A percentile compares a stretch with the other conserved stretches of the same genome.
phyloP scores from a whole-genome alignment of 2,797 vertebrate genomes.

The Mastacembelus armatus region DNA sequence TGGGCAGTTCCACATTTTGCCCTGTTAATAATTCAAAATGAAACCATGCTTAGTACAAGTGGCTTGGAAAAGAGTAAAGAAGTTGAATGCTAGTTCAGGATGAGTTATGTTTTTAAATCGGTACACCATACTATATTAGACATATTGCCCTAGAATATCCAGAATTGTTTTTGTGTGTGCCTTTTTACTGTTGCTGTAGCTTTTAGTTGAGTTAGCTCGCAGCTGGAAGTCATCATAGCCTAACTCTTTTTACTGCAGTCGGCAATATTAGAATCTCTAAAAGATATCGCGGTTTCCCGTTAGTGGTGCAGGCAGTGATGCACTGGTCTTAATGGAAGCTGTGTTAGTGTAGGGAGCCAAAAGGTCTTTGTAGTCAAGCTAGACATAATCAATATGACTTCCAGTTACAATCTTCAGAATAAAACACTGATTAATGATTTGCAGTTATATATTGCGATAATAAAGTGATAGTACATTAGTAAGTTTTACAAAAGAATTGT shows the following conservation, averaged over 20 bases:
- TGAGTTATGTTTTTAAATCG: too few relatives aligned
- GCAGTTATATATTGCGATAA: not conserved
- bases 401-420: slow-evolving; percentile 25
- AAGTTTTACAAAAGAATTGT: not conserved
- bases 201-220: slow-evolving; percentile 22
- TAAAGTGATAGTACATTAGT: not conserved
- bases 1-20: too few relatives aligned
- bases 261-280: slow-evolving; percentile 5
- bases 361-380: slow-evolving; percentile 1
- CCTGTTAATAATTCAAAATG: not conserved
- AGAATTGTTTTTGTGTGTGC: not conserved
- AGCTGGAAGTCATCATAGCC: not conserved
- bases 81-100: too few relatives aligned
- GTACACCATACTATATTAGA: not conserved
- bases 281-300: slow-evolving; percentile 17
- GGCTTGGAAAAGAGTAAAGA: not conserved
- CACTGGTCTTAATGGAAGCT: slow-evolving; percentile 31
- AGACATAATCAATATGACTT: slow-evolving; percentile 31
- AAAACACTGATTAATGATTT: slow-evolving; percentile 7
- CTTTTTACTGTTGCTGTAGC: not conserved
- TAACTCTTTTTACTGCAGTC: slow-evolving; percentile 4
- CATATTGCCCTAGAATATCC: not conserved
- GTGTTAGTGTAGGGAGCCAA: slow-evolving; percentile 1
- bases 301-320: slow-evolving; percentile 29
- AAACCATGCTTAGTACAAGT: not conserved